Conservation (phyloP, 2,113 vertebrate genomes). For the Dolichotis patagonum region DNA sequence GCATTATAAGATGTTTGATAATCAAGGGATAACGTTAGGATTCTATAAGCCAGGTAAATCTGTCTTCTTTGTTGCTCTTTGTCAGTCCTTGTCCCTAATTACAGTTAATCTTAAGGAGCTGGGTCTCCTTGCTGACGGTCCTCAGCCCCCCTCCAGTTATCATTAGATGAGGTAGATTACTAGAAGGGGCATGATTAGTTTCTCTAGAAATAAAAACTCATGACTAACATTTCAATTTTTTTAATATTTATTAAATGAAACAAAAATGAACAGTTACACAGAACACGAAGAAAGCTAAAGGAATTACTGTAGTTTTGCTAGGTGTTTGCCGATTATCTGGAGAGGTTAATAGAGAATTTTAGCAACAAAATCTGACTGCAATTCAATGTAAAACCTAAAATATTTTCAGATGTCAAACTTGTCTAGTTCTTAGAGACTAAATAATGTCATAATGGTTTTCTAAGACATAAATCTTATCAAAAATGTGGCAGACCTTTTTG, state of each 20-base stretch:
- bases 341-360: conserved; percentile 56
- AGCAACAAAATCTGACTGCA: conserved; percentile 21
- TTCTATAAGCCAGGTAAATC: not conserved
- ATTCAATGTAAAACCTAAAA: not conserved
- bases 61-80: not conserved
- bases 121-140: not conserved
- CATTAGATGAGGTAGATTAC: not conserved
- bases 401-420: not conserved
- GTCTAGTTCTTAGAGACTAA: conserved; percentile 35
- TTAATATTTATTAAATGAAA: conserved; percentile 50
- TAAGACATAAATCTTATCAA: not conserved
- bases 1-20: not conserved
- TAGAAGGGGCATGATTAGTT: not conserved
- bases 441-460: not conserved
- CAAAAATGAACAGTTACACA: conserved; percentile 31
- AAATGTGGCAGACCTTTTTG: not conserved
- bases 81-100: not conserved
- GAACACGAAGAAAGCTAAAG: conserved; percentile 19
- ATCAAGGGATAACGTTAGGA: not conserved
- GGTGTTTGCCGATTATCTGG: conserved; percentile 32
- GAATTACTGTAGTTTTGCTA: conserved; percentile 36
- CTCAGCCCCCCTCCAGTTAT: not conserved
- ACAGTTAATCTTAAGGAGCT: conserved; percentile 29
- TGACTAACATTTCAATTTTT: conserved; percentile 33
- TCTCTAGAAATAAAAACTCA: not conserved